A percentile compares a stretch with the other conserved stretches of the same genome.
Conservation (phyloP, 2,113 vertebrate species). For the Ovis canadensis region DNA sequence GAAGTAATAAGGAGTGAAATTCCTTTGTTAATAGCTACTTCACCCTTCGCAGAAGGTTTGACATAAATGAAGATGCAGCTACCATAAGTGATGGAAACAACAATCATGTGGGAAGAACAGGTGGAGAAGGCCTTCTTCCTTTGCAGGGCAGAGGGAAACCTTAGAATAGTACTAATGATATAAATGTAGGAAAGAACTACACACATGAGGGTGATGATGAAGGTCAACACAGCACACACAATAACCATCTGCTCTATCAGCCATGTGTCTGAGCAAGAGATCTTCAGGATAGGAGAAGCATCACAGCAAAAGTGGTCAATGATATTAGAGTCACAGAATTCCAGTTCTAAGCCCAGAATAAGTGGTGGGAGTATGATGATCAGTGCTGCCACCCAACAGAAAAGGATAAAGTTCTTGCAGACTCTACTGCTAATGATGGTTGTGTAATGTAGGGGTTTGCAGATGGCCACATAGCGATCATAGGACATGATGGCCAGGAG, state of each 20-base stretch:
- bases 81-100: background rate
- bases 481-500: slow-evolving; percentile 52
- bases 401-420: slow-evolving; percentile 8
- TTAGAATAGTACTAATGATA: background rate
- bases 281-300: slow-evolving; percentile 13
- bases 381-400: slow-evolving; percentile 40
- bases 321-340: slow-evolving; percentile 48
- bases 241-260: slow-evolving; percentile 23
- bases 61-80: slow-evolving; percentile 41
- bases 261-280: slow-evolving; percentile 44
- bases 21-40: background rate
- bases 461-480: slow-evolving; percentile 57
- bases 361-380: slow-evolving; percentile 39
- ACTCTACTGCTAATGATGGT: slow-evolving; percentile 41
- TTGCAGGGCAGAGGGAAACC: background rate
- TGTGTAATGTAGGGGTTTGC: slow-evolving; percentile 54
- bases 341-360: background rate
- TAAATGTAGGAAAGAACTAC: background rate
- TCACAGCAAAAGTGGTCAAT: slow-evolving; percentile 54
- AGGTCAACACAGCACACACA: background rate
- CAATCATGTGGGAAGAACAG: slow-evolving; percentile 17
- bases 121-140: slow-evolving; percentile 47
- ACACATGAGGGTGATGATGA: background rate
- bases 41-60: slow-evolving; percentile 33
- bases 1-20: slow-evolving; percentile 26